Conservation (phyloP, 2,797 vertebrate species). For the Cyclura pinguis region DNA sequence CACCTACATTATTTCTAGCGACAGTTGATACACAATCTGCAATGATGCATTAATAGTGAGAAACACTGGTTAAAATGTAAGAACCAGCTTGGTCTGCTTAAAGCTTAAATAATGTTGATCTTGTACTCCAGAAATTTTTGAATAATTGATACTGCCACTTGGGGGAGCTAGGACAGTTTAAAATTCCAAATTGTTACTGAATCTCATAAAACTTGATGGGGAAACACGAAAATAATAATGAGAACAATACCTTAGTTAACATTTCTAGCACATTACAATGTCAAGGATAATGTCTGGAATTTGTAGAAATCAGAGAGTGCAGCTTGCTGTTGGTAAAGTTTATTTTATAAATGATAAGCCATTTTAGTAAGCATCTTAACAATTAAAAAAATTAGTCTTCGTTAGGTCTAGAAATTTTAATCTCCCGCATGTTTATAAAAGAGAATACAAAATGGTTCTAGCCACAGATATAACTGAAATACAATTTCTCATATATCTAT, state of each 20-base stretch:
- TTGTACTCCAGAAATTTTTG: neutral
- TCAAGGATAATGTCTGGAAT: neutral
- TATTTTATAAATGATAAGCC: slow-evolving; percentile 1
- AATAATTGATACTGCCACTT: slow-evolving; percentile 40
- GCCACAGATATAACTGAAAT: no score
- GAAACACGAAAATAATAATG: slow-evolving; percentile 18
- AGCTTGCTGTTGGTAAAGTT: slow-evolving; percentile 21
- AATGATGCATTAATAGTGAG: slow-evolving; percentile 1
- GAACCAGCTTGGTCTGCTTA: neutral
- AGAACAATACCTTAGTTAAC: neutral
- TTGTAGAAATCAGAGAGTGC: neutral
- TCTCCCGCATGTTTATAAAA: no score
- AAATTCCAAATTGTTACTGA: neutral
- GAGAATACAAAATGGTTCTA: no score
- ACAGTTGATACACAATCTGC: neutral
- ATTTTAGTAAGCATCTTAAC: slow-evolving; percentile 6
- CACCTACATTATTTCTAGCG: neutral
- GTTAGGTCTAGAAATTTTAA: no score
- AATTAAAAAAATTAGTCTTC: no score
- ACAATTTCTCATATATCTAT: no score
- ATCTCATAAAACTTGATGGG: neutral
- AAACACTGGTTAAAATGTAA: slow-evolving; percentile 2
- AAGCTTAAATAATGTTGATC: neutral
- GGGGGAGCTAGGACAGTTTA: slow-evolving; percentile 50
- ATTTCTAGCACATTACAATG: slow-evolving; percentile 9